Evolutionary conservation across 1,140 invertebrate species (phyloP).

Genomic region (Tetraneura akinire): DNA sequence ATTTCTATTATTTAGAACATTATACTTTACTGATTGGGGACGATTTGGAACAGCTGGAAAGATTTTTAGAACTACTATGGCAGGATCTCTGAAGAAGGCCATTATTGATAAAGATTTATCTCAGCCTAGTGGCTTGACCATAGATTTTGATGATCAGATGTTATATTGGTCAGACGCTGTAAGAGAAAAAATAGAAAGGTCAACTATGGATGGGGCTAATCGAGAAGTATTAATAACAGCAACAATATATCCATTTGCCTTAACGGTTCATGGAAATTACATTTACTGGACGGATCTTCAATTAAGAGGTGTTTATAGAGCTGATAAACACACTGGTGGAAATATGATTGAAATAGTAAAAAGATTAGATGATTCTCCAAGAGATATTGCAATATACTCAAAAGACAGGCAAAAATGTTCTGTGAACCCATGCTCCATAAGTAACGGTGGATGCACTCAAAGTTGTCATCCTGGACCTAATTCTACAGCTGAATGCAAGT

Average conservation of each 20-base stretch:
- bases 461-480: conserved; percentile 89
- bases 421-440: conserved; percentile 83
- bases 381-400: conserved; percentile 90
- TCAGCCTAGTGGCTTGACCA: conserved; percentile 92
- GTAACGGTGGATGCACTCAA: conserved; percentile 95
- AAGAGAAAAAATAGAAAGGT: conserved; percentile 94
- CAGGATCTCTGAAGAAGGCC: conserved; percentile 86
- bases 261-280: conserved; percentile 86
- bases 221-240: conserved; percentile 76
- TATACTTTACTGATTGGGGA: conserved; percentile 94
- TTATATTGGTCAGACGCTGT: conserved; percentile 98
- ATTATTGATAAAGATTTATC: conserved; percentile 90
- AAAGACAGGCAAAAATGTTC: conserved; percentile 76
- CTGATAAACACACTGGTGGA: conserved; percentile 95
- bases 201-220: conserved; percentile 80
- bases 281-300: conserved; percentile 99
- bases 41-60: conserved; percentile 89
- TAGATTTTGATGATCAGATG: conserved; percentile 94
- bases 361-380: conserved; percentile 83
- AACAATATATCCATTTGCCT: conserved; percentile 94
- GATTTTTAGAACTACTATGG: conserved; percentile 95
- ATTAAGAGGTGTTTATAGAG: conserved; percentile 88
- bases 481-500: conserved; percentile 82
- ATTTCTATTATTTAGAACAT: conserved; percentile 60
- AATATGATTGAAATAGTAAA: conserved; percentile 94